Percentiles rank a stretch among this genome's conserved stretches.
phyloP scores from a whole-genome alignment of 2,888 invertebrate species.

The Caenorhabditis virilis region DNA sequence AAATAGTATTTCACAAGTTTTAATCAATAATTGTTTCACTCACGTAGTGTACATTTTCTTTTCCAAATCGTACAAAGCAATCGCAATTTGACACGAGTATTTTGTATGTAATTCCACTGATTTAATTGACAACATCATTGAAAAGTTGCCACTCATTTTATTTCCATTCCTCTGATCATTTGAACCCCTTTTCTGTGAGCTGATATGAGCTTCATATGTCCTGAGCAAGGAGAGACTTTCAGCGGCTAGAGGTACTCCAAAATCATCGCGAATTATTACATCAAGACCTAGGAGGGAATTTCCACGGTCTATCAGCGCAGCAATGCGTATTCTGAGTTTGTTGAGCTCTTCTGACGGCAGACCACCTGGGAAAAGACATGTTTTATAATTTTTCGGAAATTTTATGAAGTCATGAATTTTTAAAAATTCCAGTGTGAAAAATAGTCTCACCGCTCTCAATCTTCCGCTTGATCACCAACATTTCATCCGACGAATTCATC shows the following conservation, averaged over 20 bases:
- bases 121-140: constrained; percentile 37
- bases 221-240: constrained; percentile 45
- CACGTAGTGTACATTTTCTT: constrained; percentile 47
- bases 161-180: constrained; percentile 19
- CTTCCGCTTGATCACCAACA: constrained; percentile 29
- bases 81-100: constrained; percentile 44
- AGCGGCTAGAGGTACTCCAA: constrained; percentile 36
- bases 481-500: constrained; percentile 30
- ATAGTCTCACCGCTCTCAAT: constrained; percentile 22
- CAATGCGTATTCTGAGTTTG: constrained; percentile 30
- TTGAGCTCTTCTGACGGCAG: constrained; percentile 47
- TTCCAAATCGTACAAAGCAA: constrained; percentile 44
- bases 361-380: constrained; percentile 36
- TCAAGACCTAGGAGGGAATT: constrained; percentile 41
- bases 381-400: neutral
- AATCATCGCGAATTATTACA: constrained; percentile 42
- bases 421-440: neutral
- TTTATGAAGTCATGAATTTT: neutral
- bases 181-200: constrained; percentile 25
- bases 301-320: constrained; percentile 43
- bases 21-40: constrained; percentile 3
- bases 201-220: constrained; percentile 47
- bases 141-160: constrained; percentile 28
- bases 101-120: constrained; percentile 42
- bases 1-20: too few relatives aligned